A percentile compares a stretch with the other conserved stretches of the same genome.
phyloP scores from a whole-genome alignment of 2,797 vertebrate genomes.

The Scleropages formosus region DNA sequence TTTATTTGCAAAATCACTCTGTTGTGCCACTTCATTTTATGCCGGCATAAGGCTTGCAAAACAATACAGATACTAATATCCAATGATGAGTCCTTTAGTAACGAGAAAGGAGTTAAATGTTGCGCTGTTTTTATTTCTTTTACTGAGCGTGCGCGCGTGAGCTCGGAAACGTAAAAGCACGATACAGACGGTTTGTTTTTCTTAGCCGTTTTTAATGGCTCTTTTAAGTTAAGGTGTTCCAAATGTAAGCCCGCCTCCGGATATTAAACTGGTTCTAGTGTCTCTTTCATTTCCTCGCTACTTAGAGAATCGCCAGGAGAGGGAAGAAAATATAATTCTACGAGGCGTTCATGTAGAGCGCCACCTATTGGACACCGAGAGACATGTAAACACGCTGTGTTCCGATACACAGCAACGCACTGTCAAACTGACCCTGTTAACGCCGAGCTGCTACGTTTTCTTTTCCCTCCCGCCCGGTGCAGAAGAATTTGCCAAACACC shows the following conservation, averaged over 20 bases:
- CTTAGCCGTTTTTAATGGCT: background rate
- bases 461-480: background rate
- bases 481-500: no score
- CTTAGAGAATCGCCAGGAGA: constrained; percentile 13
- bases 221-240: constrained; percentile 16
- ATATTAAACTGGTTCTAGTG: constrained; percentile 24
- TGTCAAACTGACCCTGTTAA: background rate
- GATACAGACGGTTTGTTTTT: background rate
- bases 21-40: no score
- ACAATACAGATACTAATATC: background rate
- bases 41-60: background rate
- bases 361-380: background rate
- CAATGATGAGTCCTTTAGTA: background rate
- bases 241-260: constrained; percentile 2
- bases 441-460: background rate
- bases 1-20: constrained; percentile 1
- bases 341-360: background rate
- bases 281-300: constrained; percentile 28
- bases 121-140: background rate
- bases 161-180: constrained; percentile 6
- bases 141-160: background rate
- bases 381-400: background rate
- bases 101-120: background rate
- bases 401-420: background rate
- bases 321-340: constrained; percentile 7